phyloP scores from a whole-genome alignment of 2,113 vertebrate genomes.

The Ibidorhyncha struthersii region DNA sequence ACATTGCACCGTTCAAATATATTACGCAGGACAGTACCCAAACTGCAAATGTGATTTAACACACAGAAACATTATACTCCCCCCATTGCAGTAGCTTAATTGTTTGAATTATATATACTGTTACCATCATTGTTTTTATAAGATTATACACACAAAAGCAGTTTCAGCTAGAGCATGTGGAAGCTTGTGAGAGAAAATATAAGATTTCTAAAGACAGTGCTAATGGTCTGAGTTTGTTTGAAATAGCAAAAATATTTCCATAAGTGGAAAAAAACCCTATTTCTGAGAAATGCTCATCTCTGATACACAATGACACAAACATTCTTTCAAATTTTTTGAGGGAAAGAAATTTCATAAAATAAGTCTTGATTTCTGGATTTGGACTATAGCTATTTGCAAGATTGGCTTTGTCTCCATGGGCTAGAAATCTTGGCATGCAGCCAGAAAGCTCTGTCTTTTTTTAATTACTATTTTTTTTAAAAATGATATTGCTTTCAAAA shows the following conservation, averaged over 20 bases:
- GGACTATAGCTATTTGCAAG: neutral
- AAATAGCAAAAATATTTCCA: neutral
- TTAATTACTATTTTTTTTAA: neutral
- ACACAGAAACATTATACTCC: neutral
- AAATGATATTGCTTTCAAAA: neutral
- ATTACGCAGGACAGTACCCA: constrained; percentile 58
- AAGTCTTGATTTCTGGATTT: neutral
- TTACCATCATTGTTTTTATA: neutral
- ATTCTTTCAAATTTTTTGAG: neutral
- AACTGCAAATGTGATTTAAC: constrained; percentile 54
- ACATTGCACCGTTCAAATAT: constrained; percentile 25
- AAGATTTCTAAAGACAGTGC: neutral
- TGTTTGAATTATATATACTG: constrained; percentile 36
- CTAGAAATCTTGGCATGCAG: neutral
- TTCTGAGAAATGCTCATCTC: neutral
- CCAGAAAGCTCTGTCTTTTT: neutral
- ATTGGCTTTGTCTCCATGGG: neutral
- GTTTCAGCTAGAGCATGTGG: neutral
- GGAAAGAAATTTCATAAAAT: neutral
- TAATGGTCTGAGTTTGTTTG: neutral
- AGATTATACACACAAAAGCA: neutral
- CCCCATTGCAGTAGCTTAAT: neutral
- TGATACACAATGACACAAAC: neutral
- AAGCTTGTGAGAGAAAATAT: neutral
- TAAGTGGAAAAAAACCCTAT: rapidly evolving